These are phyloP conservation scores for Mythimna albipuncta DNA, from an alignment of 2,888 invertebrate genomes.

Conservation along the genomic window DNA sequence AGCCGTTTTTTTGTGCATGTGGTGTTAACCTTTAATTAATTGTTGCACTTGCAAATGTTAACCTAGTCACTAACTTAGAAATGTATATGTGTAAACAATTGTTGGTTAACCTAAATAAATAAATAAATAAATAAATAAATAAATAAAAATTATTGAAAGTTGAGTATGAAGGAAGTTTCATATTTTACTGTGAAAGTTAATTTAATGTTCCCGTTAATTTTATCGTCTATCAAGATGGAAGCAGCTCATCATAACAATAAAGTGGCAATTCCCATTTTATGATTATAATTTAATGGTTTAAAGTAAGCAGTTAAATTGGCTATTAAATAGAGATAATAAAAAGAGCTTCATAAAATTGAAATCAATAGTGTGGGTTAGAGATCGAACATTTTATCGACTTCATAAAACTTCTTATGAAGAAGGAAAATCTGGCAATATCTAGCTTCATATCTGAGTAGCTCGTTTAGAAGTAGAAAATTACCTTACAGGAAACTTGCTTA, in stretches of 20 bases:
- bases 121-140: too few species aligned
- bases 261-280: constrained; percentile 1
- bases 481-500: too few species aligned
- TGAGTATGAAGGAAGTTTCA: not conserved
- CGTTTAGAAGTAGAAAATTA: too few species aligned
- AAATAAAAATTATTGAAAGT: not conserved
- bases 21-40: too few species aligned
- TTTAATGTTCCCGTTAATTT: not conserved
- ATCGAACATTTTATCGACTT: not conserved
- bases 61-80: too few species aligned
- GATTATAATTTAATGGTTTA: not conserved
- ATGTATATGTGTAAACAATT: too few species aligned
- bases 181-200: not conserved
- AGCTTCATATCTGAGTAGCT: too few species aligned
- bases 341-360: not conserved
- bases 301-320: not conserved
- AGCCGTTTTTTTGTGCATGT: too few species aligned
- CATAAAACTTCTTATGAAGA: not conserved
- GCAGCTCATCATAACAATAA: not conserved
- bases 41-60: too few species aligned
- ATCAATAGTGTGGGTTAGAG: not conserved
- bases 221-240: not conserved
- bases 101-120: too few species aligned
- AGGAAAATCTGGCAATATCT: not conserved
- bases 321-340: constrained; percentile 7